Evolutionary conservation across 2,888 invertebrate genomes (phyloP).

Genomic region (Seira musarum): DNA sequence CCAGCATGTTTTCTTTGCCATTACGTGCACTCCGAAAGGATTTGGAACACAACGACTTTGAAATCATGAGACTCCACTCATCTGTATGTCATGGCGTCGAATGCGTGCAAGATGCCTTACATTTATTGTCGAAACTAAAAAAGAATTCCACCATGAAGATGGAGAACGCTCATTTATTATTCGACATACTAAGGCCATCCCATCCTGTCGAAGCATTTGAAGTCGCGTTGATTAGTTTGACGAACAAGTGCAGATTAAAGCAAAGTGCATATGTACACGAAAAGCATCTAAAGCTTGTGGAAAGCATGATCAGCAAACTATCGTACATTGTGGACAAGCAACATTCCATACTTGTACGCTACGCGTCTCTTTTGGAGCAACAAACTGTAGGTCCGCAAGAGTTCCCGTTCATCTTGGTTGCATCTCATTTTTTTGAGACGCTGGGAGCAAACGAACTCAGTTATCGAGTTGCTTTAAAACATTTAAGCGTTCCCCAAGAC

Average conservation of each 20-base stretch:
- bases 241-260: background rate
- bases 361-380: no score
- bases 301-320: conserved; percentile 17
- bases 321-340: no score
- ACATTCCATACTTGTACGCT: no score
- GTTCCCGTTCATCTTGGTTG: conserved; percentile 88
- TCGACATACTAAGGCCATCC: background rate
- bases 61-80: conserved; percentile 15
- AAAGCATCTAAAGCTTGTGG: conserved; percentile 25
- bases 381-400: conserved; percentile 69
- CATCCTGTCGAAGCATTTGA: conserved; percentile 18
- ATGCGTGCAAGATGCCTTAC: background rate
- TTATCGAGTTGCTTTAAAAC: conserved; percentile 22
- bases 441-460: conserved; percentile 71
- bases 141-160: background rate
- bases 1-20: conserved; percentile 1
- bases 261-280: conserved; percentile 24
- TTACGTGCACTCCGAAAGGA: background rate
- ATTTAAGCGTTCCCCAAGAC: background rate
- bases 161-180: conserved; percentile 24
- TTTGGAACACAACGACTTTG: background rate
- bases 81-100: conserved; percentile 22
- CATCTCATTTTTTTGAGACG: conserved; percentile 84
- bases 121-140: background rate
- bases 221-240: background rate